A percentile compares a stretch with the other conserved stretches of the same genome.
Conservation (phyloP, 2,797 vertebrate species). For the Chiloscyllium punctatum region DNA sequence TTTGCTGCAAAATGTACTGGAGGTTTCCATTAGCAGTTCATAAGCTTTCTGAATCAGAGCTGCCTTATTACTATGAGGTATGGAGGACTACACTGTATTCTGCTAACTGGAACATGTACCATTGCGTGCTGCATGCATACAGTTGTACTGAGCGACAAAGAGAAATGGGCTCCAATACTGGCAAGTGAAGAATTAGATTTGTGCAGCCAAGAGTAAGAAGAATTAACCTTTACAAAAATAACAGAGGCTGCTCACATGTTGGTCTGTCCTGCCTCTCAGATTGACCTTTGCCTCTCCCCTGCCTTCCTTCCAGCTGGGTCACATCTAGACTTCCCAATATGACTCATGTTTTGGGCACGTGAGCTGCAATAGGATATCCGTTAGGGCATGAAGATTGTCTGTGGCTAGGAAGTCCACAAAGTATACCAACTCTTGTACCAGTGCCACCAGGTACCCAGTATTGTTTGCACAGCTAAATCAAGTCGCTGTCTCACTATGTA, state of each 20-base stretch:
- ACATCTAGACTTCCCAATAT: background rate
- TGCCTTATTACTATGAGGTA: background rate
- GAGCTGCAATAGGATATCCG: background rate
- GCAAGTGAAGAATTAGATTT: background rate
- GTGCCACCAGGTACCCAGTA: background rate
- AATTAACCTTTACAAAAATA: background rate
- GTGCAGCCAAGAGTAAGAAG: background rate
- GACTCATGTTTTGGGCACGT: background rate
- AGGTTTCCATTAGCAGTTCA: background rate
- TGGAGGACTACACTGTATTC: background rate
- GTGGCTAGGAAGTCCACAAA: background rate
- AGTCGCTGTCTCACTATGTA: too few species aligned
- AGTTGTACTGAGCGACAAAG: background rate
- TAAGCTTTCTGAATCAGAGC: background rate
- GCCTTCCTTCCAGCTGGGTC: background rate
- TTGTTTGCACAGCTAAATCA: too few species aligned
- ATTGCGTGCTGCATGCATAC: background rate
- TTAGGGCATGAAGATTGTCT: background rate
- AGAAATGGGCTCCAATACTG: background rate
- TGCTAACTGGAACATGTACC: background rate
- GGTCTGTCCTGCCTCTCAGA: background rate
- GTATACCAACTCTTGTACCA: background rate
- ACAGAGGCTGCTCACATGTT: background rate
- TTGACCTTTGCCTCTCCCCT: background rate
- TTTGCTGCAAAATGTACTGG: background rate